Base-by-base conservation (phyloP, 2,797 vertebrate genomes). In the Sebastes glaucus region DNA sequence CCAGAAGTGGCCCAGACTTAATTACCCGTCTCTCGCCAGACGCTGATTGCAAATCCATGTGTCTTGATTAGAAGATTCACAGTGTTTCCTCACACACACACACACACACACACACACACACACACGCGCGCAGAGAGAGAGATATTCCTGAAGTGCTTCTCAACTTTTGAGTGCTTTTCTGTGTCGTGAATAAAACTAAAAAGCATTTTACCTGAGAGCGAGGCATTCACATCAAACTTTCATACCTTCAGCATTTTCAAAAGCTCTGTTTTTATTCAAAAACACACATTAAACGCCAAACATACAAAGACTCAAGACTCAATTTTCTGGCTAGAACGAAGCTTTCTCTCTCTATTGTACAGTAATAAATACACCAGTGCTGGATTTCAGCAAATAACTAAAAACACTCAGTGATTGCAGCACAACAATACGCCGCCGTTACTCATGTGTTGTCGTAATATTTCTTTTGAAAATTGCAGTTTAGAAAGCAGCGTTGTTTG, bases 11-110 rank as follows among this genome's bases (percentile, higher is more conserved):
- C 88, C 89, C 83, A 83, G 87, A 92, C 92, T 92, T 95, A 95
- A 95, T 95, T 96, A 95, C 82, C 90, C 46, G 23, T 88, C 80
- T 89, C 90, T 89, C 42, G 88, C 83, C 53, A 89, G 87, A 92
- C 73, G 2, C 93, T 95, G 94, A 96, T 96, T 96, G 92, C 94
- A 92, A 87, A 94, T 93, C 90, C 84, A 87, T 93, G 88, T 67
- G 84, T 90, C 92, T 93, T 95, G 94, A 95, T 96, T 93, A 92
- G 88, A 86, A 82, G 85, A 93, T 94, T 93, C 85, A 83, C 77
- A 69, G 79, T 78, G 46, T 87, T 84, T 86, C 84, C 76, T 87
- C 23, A 42, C 60, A 38, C 28, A 9, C 73, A 61, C 30, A 13
- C 76, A 14, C n/a, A 20, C 10, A 35, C 78, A 25, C 23, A 69